These are phyloP conservation scores for Theristicus caerulescens DNA, from an alignment of 2,113 vertebrate genomes.

Conservation along the genomic window DNA sequence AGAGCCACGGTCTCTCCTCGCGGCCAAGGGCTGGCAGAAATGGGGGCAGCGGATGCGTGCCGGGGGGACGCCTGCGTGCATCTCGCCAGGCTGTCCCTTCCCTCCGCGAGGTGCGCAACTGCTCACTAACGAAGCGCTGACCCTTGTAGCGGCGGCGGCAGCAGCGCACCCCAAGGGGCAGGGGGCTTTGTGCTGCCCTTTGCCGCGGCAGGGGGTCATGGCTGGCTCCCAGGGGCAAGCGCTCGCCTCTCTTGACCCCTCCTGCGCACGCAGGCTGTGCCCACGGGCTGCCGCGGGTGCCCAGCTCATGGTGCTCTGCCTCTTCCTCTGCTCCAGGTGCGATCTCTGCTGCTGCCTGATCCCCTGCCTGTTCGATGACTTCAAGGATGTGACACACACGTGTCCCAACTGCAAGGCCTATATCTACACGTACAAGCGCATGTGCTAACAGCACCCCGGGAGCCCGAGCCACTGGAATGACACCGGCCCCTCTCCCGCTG, in stretches of 20 bases:
- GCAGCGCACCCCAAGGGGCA: not conserved
- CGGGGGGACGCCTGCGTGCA: fast-evolving
- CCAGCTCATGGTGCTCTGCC: not conserved
- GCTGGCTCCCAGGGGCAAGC: not conserved
- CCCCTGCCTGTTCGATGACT: conserved; percentile 95
- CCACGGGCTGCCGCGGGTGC: not conserved
- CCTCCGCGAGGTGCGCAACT: fast-evolving
- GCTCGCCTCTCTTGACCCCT: fast-evolving
- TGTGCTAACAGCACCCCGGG: conserved; percentile 80
- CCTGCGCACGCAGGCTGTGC: fast-evolving
- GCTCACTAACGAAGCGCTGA: fast-evolving
- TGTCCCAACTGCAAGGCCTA: conserved; percentile 98
- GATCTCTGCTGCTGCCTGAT: conserved; percentile 97
- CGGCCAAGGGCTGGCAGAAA: not conserved
- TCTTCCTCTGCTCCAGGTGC: conserved; percentile 78
- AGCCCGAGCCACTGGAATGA: not conserved
- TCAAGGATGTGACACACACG: conserved; percentile 98
- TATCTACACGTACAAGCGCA: conserved; percentile 98
- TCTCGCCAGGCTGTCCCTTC: not conserved
- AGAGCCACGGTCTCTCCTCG: not conserved
- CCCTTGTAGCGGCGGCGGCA: not conserved
- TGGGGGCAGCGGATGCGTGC: fast-evolving
- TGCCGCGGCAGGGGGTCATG: fast-evolving
- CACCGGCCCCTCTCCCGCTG: not conserved
- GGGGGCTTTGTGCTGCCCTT: too few relatives aligned